Evolutionary conservation across 2,113 vertebrate genomes (phyloP), one percentile per base, ranked within the genome.

Genomic region (Baryphthengus martii): DNA sequence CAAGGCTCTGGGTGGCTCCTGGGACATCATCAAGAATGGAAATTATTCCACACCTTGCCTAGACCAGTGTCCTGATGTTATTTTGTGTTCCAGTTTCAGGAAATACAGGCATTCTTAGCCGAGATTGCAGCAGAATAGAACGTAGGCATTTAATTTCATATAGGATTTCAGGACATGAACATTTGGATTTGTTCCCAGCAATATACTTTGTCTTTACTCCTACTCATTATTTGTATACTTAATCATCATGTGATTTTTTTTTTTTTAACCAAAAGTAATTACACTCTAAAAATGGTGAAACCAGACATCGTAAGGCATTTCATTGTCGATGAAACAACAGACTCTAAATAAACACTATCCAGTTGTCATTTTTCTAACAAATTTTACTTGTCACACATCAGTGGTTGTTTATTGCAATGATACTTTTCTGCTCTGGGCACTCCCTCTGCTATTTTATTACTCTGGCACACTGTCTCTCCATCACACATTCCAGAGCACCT

Each of bases 21-120:
- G 83, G 66, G 93, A 85, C 1, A 5, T 71, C 70, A 95, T 65
- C 53, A 74, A 67, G 85, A 87, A 88, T 77, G 74, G 70, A 95
- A 95, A 92, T 90, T 88, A 92, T 77, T 93, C 79, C 61, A 90
- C 79, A 92, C 88, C 79, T 96, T 86, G 59, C 88, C 2, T 45
- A 84, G 68, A 91, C 63, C 47, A 90, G 3, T 86, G 55, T 94
- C 52, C 76, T 95, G 44, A 33, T 71, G 28, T 6, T 52, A n/a
- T 85, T 95, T 81, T 84, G 19, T 75, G 18, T 52, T 86, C 49
- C 56, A 50, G 33, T 55, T 95, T 90, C 58, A 90, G 3, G 2
- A 86, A 87, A 84, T 50, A 39, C 35, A 47, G 59, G n/a, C 10
- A 53, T 37, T 90, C 84, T 93, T 89, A 33, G n/a, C n/a, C 58